Evolutionary conservation across 1,140 invertebrate species (phyloP), one percentile per base, ranked within the genome.

Genomic region (Micrasema minimum): DNA sequence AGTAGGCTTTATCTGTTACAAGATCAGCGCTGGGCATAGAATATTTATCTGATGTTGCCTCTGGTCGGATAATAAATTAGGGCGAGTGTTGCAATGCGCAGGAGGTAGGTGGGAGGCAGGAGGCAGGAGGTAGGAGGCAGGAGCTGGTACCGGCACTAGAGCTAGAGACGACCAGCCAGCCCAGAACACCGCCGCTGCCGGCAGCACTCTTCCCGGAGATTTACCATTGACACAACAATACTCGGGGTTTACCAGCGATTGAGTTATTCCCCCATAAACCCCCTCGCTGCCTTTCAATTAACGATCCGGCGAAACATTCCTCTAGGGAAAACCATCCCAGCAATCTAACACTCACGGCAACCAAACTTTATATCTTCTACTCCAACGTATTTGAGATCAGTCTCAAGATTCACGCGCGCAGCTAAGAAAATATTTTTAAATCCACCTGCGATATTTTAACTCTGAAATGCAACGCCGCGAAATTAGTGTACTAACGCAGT

Each of bases 221-320:
- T 68, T 59, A 68, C 37, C 41, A 51, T 46, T 26, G 66, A 68
- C 66, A 59, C 53, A 57, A 68, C 66, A 68, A 68, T 68, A 53
- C 51, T 23, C 37, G 43, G 37, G 22, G 37, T 43, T 59, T 45
- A 50, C 43, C 51, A 59, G 38, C 37, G 43, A 68, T 55, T 57
- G 66, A 68, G 38, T 68, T 68, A 68, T 55, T 53, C 37, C 26
- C 41, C 23, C 53, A 3, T 22, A 31, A 66, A 51, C 46, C 64
- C n/a, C 26, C n/a, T 20, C 26, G 11, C 7, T n/a, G 16, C 14
- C 26, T 20, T 14, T 14, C 20, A 14, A 20, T 51, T 51, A 18
- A 9, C 20, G 11, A n/a, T n/a, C 2, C 9, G n/a, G n/a, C 43
- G 1, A 45, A 14, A 20, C 16, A 18, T 51, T 18, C 48, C 20